phyloP scores from a whole-genome alignment of 2,888 invertebrate genomes.

The Rhyacophila evoluta region DNA sequence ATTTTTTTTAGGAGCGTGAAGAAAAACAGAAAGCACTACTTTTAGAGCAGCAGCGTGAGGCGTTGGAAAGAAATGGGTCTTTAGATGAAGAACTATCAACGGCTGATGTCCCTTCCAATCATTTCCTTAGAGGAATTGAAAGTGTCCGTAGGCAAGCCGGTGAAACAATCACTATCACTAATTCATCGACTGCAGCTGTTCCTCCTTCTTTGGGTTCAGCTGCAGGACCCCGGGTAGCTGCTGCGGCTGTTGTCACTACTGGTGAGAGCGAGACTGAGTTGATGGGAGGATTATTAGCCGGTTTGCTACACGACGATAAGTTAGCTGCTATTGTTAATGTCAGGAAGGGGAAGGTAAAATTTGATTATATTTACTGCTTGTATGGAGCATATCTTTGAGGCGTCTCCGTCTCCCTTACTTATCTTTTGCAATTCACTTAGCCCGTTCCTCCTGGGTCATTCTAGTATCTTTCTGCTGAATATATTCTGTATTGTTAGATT shows the following conservation, averaged over 20 bases:
- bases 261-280: slow-evolving; percentile 73
- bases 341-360: slow-evolving; percentile 82
- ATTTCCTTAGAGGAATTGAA: slow-evolving; percentile 67
- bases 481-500: too few species aligned
- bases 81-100: slow-evolving; percentile 61
- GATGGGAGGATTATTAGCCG: slow-evolving; percentile 74
- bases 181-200: not conserved
- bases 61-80: slow-evolving; percentile 57
- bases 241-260: slow-evolving; percentile 57
- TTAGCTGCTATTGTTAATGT: slow-evolving; percentile 80
- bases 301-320: slow-evolving; percentile 77
- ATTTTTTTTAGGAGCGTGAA: slow-evolving; percentile 69
- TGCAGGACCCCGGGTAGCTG: not conserved
- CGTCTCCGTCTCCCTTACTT: too few species aligned
- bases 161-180: slow-evolving; percentile 45
- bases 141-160: slow-evolving; percentile 65
- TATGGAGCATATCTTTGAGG: too few species aligned
- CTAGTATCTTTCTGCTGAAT: too few species aligned
- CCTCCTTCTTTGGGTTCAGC: not conserved
- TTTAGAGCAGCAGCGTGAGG: slow-evolving; percentile 66
- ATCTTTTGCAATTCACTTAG: too few species aligned
- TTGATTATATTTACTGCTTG: too few species aligned
- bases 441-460: too few species aligned
- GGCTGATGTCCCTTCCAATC: slow-evolving; percentile 56
- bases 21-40: slow-evolving; percentile 72